Conservation (phyloP, 2,113 vertebrate species). For the Ursus arctos region DNA sequence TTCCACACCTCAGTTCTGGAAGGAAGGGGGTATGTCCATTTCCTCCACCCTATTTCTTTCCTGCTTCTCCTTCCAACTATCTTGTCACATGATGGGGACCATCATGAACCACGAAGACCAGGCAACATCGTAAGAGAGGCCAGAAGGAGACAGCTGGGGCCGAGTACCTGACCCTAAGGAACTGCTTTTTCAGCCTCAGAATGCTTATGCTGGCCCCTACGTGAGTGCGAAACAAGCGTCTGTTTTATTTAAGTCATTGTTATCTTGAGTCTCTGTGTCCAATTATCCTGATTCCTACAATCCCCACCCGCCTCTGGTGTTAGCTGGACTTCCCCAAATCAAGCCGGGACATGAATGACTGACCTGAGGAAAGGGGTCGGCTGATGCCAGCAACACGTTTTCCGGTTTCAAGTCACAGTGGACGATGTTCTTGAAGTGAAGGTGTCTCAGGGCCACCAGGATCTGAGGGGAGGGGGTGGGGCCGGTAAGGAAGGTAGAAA, state of each 20-base stretch:
- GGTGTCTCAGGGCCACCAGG: conserved; percentile 93
- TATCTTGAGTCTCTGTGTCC: not conserved
- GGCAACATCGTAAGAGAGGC: not conserved
- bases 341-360: not conserved
- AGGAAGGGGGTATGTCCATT: not conserved
- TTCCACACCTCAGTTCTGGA: not conserved
- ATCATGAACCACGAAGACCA: not conserved
- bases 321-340: not conserved
- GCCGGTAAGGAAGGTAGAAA: not conserved
- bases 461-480: conserved; percentile 87
- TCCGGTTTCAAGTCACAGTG: conserved; percentile 97
- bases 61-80: not conserved
- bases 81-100: not conserved
- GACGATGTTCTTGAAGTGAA: conserved; percentile 97
- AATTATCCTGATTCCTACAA: not conserved
- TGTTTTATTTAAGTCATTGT: not conserved
- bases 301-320: not conserved
- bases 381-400: conserved; percentile 94
- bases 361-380: conserved; percentile 94
- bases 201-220: not conserved
- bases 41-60: not conserved
- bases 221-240: not conserved
- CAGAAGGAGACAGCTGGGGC: not conserved
- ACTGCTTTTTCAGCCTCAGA: not conserved
- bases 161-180: not conserved